Percentiles rank a stretch among this genome's conserved stretches.
Conservation (phyloP, 2,113 vertebrate species). For the Pelusios castaneus region DNA sequence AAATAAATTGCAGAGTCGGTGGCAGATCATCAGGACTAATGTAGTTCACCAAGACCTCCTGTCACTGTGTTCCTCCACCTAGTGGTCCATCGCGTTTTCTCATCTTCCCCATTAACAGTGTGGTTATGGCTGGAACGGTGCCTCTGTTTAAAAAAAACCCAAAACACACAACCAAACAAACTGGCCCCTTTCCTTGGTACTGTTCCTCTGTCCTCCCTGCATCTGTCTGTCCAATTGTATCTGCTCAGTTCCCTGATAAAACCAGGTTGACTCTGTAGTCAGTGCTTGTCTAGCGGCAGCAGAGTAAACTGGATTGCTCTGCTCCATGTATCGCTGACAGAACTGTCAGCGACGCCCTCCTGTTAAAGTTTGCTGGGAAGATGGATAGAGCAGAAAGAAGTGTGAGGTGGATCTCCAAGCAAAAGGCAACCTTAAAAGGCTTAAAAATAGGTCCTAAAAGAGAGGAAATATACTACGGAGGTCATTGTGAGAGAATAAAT, state of each 20-base stretch:
- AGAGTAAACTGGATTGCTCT: constrained; percentile 62
- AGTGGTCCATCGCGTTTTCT: constrained; percentile 16
- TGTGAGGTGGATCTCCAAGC: constrained; percentile 24
- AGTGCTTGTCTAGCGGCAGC: constrained; percentile 52
- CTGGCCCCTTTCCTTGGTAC: not conserved
- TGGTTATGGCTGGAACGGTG: constrained; percentile 35
- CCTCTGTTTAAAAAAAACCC: not conserved
- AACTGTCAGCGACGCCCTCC: constrained; percentile 24
- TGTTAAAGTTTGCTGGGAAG: constrained; percentile 37
- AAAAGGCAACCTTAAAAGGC: constrained; percentile 50
- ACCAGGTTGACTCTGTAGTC: constrained; percentile 52
- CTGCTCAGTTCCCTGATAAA: constrained; percentile 50
- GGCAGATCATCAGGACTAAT: constrained; percentile 7
- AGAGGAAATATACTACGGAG: constrained; percentile 28
- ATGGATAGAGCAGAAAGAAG: not conserved
- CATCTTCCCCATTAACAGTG: constrained; percentile 16
- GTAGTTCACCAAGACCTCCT: not conserved
- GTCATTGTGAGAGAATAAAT: constrained; percentile 38
- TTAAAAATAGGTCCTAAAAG: constrained; percentile 22
- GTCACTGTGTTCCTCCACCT: not conserved
- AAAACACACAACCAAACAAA: not conserved
- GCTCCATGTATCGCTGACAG: constrained; percentile 64
- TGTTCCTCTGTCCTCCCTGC: constrained; percentile 58
- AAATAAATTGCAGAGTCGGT: constrained; percentile 42
- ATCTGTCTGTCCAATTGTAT: constrained; percentile 42